Base-by-base conservation (phyloP, 2,888 invertebrate genomes). In the Alviniconcha strummeri region DNA sequence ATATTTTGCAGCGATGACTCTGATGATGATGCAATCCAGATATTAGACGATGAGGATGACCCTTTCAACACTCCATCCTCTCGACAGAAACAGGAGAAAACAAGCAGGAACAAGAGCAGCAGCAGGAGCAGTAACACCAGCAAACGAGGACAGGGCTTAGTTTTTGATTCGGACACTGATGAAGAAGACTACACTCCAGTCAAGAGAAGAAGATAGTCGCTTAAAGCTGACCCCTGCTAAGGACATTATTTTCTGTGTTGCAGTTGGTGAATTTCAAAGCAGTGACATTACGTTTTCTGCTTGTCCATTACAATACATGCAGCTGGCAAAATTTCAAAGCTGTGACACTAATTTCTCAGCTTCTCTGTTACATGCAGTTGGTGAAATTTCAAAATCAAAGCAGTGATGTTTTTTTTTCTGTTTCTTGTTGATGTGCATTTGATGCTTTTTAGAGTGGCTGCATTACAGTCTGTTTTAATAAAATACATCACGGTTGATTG, bases 81-180 rank as follows among this genome's bases (percentile, higher is more conserved):
- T 54, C 81, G 81, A 54, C 82, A 77, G 79, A 86, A 83, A 79
- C 85, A 75, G 75, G 85, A 57, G 13, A 83, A 78, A 72, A 82
- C 75, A 56, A 67, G 77, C 77, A 57, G 55, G 80, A 80, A 19
- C 56, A 80, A 56, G 80, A 54, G 55, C 81, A 79, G 52, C 56
- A 80, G 60, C 81, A 54, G 85, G 83, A 77, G 57, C 76, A 77
- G 11, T 57, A 19, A 13, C 7, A 72, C 74, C 57, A 75, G 74
- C 60, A 74, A 64, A 13, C 52, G 64, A 54, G 54, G 60, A 54
- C 78, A 84, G 56, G 87, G 87, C 36, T 84, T 87, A 8, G 83
- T 82, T n/a, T 88, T 86, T 81, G 82, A 87, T 74, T 87, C 87
- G 5, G 88, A 87, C 67, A 80, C 80, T 77, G 88, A 88, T 72